These are phyloP conservation scores for Pyrgus malvae DNA, from an alignment of 2,888 invertebrate genomes.

Conservation along the genomic window DNA sequence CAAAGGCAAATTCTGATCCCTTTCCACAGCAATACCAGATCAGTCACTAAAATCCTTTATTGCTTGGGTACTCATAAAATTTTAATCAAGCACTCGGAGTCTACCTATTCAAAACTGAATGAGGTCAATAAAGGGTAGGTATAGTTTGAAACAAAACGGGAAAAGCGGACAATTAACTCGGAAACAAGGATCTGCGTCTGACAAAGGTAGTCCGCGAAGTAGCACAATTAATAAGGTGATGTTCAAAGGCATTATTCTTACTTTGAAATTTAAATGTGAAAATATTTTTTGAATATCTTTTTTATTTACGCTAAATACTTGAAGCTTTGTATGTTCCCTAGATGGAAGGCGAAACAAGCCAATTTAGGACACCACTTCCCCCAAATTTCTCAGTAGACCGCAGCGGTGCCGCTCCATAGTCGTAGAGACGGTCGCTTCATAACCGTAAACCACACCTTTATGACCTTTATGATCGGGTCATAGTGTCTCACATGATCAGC, in stretches of 20 bases:
- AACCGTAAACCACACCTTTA: no score
- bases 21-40: no score
- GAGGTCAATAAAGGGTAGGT: slow-evolving; percentile 15
- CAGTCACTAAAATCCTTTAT: neutral
- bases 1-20: no score
- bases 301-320: neutral
- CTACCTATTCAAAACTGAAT: slow-evolving; percentile 13
- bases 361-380: no score
- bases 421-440: no score
- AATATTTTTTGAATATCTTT: neutral
- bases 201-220: slow-evolving; percentile 17
- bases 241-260: slow-evolving; percentile 16
- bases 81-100: slow-evolving; percentile 7
- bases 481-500: no score
- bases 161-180: slow-evolving; percentile 22
- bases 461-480: no score
- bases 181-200: slow-evolving; percentile 21
- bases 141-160: slow-evolving; percentile 22
- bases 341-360: no score
- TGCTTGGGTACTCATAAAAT: slow-evolving; percentile 1
- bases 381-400: no score
- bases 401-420: no score
- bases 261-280: slow-evolving; percentile 2
- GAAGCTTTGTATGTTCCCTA: no score
- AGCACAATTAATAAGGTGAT: slow-evolving; percentile 25